These are phyloP conservation scores for Poeciliopsis presidionis DNA, from an alignment of 2,797 vertebrate species.

Conservation along the genomic window DNA sequence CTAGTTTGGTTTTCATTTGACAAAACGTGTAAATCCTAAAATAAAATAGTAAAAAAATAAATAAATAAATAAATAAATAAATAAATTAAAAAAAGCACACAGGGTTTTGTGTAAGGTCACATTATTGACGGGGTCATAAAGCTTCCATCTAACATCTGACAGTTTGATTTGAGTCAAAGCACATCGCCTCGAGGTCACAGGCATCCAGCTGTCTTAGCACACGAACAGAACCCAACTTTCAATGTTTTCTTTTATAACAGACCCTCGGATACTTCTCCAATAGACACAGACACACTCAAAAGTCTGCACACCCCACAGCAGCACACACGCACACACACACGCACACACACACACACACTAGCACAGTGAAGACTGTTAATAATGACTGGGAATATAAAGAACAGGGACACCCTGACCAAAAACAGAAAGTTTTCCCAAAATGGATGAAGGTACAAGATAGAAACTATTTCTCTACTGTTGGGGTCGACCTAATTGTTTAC, in stretches of 20 bases:
- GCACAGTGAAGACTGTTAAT: not conserved
- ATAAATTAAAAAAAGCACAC: not conserved
- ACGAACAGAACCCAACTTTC: constrained; percentile 23
- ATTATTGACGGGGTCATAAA: constrained; percentile 26
- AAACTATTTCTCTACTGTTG: not conserved
- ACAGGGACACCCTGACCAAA: not conserved
- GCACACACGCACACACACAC: not conserved
- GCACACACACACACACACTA: not conserved
- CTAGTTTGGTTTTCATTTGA: not conserved
- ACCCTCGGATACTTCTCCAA: not conserved
- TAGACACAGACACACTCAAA: not conserved
- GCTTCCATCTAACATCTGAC: not conserved
- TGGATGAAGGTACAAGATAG: not conserved
- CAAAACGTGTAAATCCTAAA: not conserved
- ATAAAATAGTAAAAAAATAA: not conserved
- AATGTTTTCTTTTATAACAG: not conserved
- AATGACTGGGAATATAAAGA: not conserved
- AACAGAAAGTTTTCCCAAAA: constrained; percentile 24
- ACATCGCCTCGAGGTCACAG: constrained; percentile 10
- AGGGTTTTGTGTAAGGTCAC: constrained; percentile 27
- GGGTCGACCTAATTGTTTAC: no score
- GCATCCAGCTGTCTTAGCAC: not conserved
- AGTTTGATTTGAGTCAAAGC: constrained; percentile 41
- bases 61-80: not conserved
- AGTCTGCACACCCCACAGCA: not conserved